Conservation (phyloP, 2,113 vertebrate species). For the Macaca nemestrina region DNA sequence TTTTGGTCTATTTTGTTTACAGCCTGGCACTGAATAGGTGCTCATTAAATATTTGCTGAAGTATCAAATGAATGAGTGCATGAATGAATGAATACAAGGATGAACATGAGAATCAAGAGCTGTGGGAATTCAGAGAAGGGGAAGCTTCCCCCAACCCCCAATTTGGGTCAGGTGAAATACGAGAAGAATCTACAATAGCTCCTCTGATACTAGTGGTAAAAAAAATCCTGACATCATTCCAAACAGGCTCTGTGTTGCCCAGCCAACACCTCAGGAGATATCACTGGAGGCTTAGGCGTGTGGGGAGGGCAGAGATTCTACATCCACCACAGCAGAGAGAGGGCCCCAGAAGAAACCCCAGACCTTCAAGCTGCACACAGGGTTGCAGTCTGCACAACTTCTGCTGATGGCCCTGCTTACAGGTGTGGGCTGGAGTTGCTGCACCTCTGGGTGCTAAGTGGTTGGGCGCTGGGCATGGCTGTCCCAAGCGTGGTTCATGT, state of each 20-base stretch:
- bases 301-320: background rate
- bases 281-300: rapidly evolving
- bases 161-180: no score
- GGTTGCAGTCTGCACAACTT: background rate
- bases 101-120: background rate
- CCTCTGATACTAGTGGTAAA: background rate
- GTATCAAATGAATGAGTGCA: background rate
- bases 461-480: background rate
- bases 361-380: rapidly evolving
- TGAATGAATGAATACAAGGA: background rate
- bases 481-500: background rate
- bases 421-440: rapidly evolving
- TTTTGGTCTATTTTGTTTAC: background rate
- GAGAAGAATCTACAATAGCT: background rate
- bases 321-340: no score
- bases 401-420: background rate
- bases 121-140: background rate
- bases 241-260: background rate
- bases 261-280: background rate
- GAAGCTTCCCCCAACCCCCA: background rate
- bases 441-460: background rate
- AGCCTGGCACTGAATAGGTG: background rate
- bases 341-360: background rate
- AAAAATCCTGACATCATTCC: background rate
- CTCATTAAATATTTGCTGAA: background rate